These are phyloP conservation scores for Ceratosolen fusciceps DNA, from an alignment of 1,140 invertebrate species.

Conservation along the genomic window DNA sequence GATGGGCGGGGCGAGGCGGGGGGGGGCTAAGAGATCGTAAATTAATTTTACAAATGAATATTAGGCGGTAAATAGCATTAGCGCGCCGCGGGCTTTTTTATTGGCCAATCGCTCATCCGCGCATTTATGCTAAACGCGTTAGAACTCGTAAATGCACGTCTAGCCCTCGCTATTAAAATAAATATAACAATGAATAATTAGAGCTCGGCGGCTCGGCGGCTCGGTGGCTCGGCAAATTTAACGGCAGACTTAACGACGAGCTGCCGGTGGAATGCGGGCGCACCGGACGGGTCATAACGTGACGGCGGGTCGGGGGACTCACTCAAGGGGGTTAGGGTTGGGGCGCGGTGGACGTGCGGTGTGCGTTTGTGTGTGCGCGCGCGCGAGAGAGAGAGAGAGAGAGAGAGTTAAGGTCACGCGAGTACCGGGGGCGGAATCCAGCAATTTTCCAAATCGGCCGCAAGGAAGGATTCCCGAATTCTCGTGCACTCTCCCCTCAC, in stretches of 20 bases:
- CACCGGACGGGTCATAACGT: too few species aligned
- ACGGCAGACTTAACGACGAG: not conserved
- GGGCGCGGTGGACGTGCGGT: not conserved
- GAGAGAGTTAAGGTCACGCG: too few species aligned
- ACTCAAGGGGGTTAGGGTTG: not conserved
- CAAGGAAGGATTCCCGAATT: too few species aligned
- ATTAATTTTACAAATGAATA: conserved; percentile 5
- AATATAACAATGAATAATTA: not conserved
- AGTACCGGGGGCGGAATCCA: too few species aligned
- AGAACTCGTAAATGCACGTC: not conserved
- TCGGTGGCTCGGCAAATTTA: too few species aligned
- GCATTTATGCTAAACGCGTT: not conserved
- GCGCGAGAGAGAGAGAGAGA: not conserved
- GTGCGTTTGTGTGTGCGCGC: too few species aligned
- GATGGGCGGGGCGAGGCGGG: too few species aligned
- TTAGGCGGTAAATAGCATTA: not conserved
- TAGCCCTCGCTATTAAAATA: not conserved
- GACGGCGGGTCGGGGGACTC: not conserved
- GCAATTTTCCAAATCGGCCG: not conserved
- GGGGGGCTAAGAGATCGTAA: not conserved
- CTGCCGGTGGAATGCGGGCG: not conserved
- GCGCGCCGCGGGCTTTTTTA: not conserved
- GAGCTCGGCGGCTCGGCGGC: not conserved
- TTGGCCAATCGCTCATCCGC: conserved; percentile 9
- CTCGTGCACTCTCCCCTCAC: too few species aligned